Evolutionary conservation across 2,888 invertebrate genomes (phyloP).

Genomic region (Mythimna impura): DNA sequence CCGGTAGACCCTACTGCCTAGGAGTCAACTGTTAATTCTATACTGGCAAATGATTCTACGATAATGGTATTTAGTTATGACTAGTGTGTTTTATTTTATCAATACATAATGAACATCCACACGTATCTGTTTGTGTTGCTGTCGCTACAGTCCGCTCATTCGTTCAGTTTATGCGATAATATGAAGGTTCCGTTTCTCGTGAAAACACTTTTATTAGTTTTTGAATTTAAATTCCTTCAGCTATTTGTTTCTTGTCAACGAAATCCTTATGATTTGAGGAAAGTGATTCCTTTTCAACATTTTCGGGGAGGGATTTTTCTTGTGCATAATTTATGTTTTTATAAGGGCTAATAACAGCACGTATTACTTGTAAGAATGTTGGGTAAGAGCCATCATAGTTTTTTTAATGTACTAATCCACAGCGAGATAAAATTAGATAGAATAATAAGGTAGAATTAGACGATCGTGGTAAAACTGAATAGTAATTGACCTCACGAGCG

Average conservation of each 20-base stretch:
- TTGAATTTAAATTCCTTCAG: conserved; percentile 67
- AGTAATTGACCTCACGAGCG: too few relatives aligned
- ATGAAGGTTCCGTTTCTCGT: conserved; percentile 68
- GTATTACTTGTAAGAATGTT: not conserved
- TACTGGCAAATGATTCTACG: too few relatives aligned
- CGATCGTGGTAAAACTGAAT: too few relatives aligned
- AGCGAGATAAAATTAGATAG: too few relatives aligned
- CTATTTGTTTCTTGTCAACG: conserved; percentile 66
- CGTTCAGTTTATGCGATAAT: conserved; percentile 75
- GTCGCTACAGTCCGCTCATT: conserved; percentile 62
- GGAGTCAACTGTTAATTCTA: too few relatives aligned
- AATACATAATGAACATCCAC: not conserved
- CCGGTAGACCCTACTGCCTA: too few relatives aligned
- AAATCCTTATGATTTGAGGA: conserved; percentile 55
- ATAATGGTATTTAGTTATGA: too few relatives aligned
- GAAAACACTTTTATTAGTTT: conserved; percentile 72
- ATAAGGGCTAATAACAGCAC: too few relatives aligned
- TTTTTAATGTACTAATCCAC: too few relatives aligned
- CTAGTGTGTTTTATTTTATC: not conserved
- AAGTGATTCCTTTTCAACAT: conserved; percentile 33
- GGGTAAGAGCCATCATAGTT: too few relatives aligned
- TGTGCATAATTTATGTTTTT: conserved; percentile 4
- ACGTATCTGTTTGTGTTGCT: conserved; percentile 45
- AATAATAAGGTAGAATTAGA: too few relatives aligned
- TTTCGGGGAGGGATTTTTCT: conserved; percentile 8